Conservation (phyloP, 2,113 vertebrate genomes). For the Caretta caretta region DNA sequence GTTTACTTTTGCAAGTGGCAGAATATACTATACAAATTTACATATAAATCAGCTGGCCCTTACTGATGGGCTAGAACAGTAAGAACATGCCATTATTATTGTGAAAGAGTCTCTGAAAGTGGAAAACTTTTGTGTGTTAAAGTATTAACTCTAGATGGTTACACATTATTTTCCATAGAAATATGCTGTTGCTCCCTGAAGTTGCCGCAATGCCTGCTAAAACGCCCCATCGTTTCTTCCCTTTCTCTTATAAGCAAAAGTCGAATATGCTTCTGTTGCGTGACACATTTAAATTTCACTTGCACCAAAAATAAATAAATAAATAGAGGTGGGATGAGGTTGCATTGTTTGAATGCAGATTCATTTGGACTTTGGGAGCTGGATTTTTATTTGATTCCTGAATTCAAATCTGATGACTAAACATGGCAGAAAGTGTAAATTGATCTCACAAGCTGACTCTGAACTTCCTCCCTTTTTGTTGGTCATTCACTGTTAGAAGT, state of each 20-base stretch:
- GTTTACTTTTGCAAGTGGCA: slow-evolving; percentile 66
- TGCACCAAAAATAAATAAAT: not conserved
- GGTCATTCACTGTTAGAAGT: not conserved
- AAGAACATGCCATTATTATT: slow-evolving; percentile 31
- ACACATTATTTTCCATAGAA: slow-evolving; percentile 5
- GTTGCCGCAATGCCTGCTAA: not conserved
- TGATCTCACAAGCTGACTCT: not conserved
- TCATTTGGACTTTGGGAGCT: not conserved
- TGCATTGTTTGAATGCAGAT: slow-evolving; percentile 7
- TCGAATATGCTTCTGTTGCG: not conserved
- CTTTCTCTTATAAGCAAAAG: slow-evolving; percentile 2
- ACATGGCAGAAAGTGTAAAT: not conserved
- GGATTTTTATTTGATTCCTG: not conserved
- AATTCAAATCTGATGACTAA: not conserved
- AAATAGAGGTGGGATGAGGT: not conserved
- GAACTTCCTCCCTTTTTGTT: not conserved
- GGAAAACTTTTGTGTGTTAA: not conserved
- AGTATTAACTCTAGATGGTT: slow-evolving; percentile 18
- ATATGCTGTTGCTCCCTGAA: not conserved
- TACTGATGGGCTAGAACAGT: slow-evolving; percentile 8
- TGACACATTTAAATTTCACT: slow-evolving; percentile 8
- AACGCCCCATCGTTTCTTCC: not conserved
- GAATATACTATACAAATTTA: slow-evolving; percentile 59
- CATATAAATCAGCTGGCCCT: slow-evolving; percentile 57
- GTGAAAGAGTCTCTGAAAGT: not conserved